Evolutionary conservation across 2,113 vertebrate species (phyloP).

Genomic region (Elgaria multicarinata): DNA sequence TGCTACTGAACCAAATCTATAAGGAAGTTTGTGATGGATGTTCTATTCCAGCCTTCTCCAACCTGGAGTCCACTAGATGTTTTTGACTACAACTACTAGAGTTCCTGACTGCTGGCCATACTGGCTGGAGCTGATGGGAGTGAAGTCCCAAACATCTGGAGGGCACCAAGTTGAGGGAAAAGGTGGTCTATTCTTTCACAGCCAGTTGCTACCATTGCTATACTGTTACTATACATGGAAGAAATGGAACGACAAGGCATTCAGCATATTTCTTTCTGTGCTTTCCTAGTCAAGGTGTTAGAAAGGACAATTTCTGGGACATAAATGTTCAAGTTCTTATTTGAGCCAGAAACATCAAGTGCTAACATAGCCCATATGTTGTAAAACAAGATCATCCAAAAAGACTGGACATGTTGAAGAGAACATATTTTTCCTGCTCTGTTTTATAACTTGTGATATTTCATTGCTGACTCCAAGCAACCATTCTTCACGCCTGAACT

Average conservation of each 20-base stretch:
- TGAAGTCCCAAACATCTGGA: too few relatives aligned
- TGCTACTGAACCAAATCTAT: not conserved
- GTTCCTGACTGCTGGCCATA: too few relatives aligned
- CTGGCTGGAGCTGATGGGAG: too few relatives aligned
- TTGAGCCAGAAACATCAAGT: slow-evolving; percentile 65
- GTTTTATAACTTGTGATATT: slow-evolving; percentile 69
- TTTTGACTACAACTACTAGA: too few relatives aligned
- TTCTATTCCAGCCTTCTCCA: too few relatives aligned
- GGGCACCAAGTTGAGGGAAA: not conserved
- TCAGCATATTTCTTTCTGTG: not conserved
- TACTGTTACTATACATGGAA: slow-evolving; percentile 39
- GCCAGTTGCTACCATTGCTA: slow-evolving; percentile 47
- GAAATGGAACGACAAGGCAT: slow-evolving; percentile 30
- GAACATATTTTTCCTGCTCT: slow-evolving; percentile 69
- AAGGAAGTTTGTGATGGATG: slow-evolving; percentile 45
- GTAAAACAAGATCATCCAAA: slow-evolving; percentile 60
- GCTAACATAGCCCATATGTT: slow-evolving; percentile 73
- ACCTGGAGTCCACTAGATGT: too few relatives aligned
- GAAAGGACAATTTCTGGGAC: slow-evolving; percentile 70
- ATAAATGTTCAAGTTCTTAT: slow-evolving; percentile 68
- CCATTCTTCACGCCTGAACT: slow-evolving; percentile 52
- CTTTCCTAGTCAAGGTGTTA: slow-evolving; percentile 59
- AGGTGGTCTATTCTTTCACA: slow-evolving; percentile 17
- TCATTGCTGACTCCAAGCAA: slow-evolving; percentile 64
- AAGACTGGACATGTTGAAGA: slow-evolving; percentile 56